Base-by-base conservation (phyloP, 2,113 vertebrate genomes). In the Sceloporus undulatus region DNA sequence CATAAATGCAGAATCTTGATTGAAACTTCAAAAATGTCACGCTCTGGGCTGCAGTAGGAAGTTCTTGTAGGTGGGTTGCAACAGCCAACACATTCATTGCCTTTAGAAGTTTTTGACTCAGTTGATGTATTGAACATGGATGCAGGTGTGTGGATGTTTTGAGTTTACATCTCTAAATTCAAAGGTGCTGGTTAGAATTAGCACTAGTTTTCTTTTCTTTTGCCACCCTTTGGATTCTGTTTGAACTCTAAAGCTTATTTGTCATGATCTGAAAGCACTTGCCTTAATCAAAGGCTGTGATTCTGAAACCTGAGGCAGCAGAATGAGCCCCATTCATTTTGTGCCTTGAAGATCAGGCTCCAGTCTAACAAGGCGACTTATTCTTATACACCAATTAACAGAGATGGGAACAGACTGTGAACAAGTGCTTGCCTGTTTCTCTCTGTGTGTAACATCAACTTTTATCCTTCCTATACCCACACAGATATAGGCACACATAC, bases 11-110 rank as follows among this genome's bases (percentile, higher is more conserved):
- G 90, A 94, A 89, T 89, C 87, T 82, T 88, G 77, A 94, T 91
- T 94, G 91, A 95, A 95, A 91, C 92, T 95, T 96, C 90, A 95
- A 94, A 95, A 96, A 94, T 93, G 88, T 92, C 89, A 75, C 87
- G 87, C 86, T 94, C 79, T 92, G 75, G 92, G 92, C 91, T 87
- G 38, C 29, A 90, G 54, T 75, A 78, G 87, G 88, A 89, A 91
- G 89, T 86, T 82, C 85, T 91, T 84, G 52, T 73, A 85, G 78
- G 89, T 89, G 65, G n/a, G 7, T 87, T 80, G 87, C 90, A 89
- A 38, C 89, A 90, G 85, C 82, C 71, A 88, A 74, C 1, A 0
- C 87, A 77, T 90, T 88, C 84, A 81, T 92, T 94, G 91, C 84
- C 73, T 92, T 29, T 59, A 79, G 80, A 83, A 66, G 68, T 54